These are phyloP conservation scores for Loxodonta africana DNA, from an alignment of 2,113 vertebrate genomes.

Conservation along the genomic window DNA sequence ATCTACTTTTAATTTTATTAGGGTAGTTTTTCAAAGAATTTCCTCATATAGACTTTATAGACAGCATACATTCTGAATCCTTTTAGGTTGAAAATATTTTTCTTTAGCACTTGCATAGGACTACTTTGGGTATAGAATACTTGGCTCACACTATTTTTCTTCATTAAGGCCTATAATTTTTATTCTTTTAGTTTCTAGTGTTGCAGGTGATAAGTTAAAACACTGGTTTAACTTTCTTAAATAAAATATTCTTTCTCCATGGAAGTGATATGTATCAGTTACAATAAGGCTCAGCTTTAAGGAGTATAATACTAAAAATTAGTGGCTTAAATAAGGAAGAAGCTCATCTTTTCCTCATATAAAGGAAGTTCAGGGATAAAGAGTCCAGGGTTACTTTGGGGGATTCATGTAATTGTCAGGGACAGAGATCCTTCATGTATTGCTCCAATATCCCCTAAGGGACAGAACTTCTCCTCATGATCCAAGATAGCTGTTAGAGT, in stretches of 20 bases:
- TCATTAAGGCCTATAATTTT: background rate
- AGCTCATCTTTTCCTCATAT: background rate
- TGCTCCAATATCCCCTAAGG: background rate
- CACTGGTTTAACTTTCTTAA: background rate
- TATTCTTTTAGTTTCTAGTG: background rate
- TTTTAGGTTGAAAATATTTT: background rate
- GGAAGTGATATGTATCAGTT: background rate
- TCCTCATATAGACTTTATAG: background rate
- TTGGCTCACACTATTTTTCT: background rate
- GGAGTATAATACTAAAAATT: background rate
- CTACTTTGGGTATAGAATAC: background rate
- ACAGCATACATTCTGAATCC: background rate
- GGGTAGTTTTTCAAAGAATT: background rate
- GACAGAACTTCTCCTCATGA: background rate
- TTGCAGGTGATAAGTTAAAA: background rate
- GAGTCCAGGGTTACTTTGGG: background rate
- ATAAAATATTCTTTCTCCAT: background rate
- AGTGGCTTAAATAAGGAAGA: background rate
- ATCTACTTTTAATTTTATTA: background rate
- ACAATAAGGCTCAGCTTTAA: background rate
- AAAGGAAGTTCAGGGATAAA: background rate
- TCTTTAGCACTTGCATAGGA: background rate
- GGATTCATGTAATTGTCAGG: background rate
- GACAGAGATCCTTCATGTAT: background rate
- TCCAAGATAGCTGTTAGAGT: background rate